These are phyloP conservation scores for Megaceryle alcyon DNA, from an alignment of 2,797 vertebrate species.

Conservation along the genomic window DNA sequence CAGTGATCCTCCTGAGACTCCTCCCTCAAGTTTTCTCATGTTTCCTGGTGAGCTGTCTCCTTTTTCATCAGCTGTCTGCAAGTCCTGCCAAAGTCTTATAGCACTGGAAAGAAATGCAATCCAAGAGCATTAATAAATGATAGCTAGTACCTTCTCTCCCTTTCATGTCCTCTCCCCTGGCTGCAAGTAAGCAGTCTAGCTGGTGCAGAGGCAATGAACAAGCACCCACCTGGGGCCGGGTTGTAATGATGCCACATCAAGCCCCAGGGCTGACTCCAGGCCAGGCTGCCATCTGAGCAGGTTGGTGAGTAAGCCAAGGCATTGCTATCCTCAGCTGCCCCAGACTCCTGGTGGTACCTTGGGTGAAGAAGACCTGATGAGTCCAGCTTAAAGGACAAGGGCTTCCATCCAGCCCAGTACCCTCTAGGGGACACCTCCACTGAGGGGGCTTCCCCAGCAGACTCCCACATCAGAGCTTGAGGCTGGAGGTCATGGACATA, in stretches of 20 bases:
- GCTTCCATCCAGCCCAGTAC: neutral
- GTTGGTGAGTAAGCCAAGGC: accelerated
- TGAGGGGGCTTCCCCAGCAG: neutral
- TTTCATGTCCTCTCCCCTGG: slow-evolving; percentile 16
- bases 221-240: accelerated
- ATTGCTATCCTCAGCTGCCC: neutral
- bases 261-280: neutral
- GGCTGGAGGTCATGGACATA: accelerated
- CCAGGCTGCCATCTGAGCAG: neutral
- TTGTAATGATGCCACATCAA: neutral
- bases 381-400: neutral
- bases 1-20: neutral
- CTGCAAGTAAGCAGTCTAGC: neutral
- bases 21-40: neutral
- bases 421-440: neutral
- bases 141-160: neutral
- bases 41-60: neutral
- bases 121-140: slow-evolving; percentile 52
- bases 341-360: neutral
- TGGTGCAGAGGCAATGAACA: neutral
- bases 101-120: slow-evolving; percentile 36
- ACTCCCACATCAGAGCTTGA: neutral
- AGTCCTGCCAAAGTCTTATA: neutral
- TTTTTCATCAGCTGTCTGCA: slow-evolving; percentile 35
- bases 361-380: neutral